These are phyloP conservation scores for Empidonax alnorum DNA, from an alignment of 2,113 vertebrate genomes.

Conservation along the genomic window DNA sequence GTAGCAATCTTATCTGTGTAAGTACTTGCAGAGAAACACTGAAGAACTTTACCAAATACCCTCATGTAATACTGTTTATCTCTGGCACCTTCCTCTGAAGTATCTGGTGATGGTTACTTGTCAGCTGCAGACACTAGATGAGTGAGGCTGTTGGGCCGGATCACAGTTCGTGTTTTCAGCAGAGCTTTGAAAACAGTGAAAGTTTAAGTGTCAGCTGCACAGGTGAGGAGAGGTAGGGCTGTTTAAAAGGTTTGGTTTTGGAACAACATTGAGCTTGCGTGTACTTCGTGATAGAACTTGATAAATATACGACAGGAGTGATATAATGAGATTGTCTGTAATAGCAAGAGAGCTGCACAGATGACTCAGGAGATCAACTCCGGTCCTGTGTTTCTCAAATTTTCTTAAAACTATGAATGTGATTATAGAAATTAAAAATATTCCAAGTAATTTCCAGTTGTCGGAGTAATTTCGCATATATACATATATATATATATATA, in stretches of 20 bases:
- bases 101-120: background rate
- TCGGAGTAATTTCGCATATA: background rate
- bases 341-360: background rate
- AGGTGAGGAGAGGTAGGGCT: background rate
- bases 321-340: background rate
- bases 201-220: background rate
- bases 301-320: background rate
- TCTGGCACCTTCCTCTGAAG: background rate
- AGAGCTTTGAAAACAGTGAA: background rate
- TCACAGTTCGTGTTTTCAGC: background rate
- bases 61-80: background rate
- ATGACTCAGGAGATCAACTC: background rate
- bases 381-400: background rate
- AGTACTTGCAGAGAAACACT: background rate
- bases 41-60: background rate
- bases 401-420: background rate
- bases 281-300: background rate
- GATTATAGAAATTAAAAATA: background rate
- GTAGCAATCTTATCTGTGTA: background rate
- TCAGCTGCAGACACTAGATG: background rate
- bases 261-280: background rate
- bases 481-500: too few species aligned
- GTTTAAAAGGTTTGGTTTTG: background rate
- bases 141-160: background rate
- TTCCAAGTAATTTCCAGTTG: background rate